Conservation (phyloP, 2,113 vertebrate genomes). For the Thryonomys swinderianus region DNA sequence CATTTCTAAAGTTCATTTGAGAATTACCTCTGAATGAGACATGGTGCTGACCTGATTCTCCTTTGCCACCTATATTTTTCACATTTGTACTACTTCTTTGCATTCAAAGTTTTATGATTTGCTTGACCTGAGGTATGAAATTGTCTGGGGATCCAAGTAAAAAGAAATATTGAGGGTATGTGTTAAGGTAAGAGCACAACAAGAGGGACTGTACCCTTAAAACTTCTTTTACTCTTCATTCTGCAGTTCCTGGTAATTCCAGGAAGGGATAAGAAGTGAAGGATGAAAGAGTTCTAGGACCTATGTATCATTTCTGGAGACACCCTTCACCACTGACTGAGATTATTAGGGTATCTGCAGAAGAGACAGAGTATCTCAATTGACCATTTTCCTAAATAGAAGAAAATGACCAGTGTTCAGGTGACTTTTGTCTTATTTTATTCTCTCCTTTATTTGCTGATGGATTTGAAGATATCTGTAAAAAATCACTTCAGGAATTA, state of each 20-base stretch:
- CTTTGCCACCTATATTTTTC: not conserved
- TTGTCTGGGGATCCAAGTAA: not conserved
- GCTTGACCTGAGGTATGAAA: not conserved
- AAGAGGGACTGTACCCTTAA: not conserved
- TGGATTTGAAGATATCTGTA: not conserved
- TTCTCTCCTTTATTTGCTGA: not conserved
- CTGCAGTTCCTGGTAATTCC: not conserved
- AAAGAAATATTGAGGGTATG: not conserved
- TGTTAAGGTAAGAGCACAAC: not conserved
- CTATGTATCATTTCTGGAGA: slow-evolving; percentile 4
- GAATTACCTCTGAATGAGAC: not conserved
- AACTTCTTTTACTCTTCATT: slow-evolving; percentile 17
- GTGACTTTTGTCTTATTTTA: slow-evolving; percentile 47
- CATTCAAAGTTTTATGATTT: not conserved
- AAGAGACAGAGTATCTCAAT: not conserved
- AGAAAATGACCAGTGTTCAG: slow-evolving; percentile 52
- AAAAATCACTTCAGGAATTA: not conserved
- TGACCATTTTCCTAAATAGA: slow-evolving; percentile 1
- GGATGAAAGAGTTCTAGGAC: not conserved
- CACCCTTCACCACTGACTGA: not conserved
- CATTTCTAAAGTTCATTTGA: not conserved
- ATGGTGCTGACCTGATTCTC: not conserved
- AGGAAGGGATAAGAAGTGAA: not conserved
- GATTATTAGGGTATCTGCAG: not conserved
- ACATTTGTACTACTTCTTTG: not conserved